These are phyloP conservation scores for Trinectes maculatus DNA, from an alignment of 2,113 vertebrate species.

Conservation along the genomic window DNA sequence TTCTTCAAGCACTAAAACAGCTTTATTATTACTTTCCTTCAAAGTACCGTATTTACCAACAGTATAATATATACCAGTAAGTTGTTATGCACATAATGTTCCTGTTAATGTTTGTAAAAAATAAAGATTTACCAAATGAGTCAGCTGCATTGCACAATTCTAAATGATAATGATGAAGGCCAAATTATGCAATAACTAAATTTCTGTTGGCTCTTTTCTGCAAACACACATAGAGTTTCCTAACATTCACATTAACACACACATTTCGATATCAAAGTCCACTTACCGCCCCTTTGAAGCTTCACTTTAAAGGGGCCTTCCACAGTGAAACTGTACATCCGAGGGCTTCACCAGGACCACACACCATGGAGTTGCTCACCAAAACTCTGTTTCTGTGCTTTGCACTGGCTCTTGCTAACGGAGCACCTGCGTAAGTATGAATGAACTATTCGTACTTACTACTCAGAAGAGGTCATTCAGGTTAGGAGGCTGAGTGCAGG, in stretches of 20 bases:
- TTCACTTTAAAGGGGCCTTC: constrained; percentile 21
- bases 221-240: constrained; percentile 38
- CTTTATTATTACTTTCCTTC: no score
- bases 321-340: constrained; percentile 8
- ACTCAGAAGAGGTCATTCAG: neutral
- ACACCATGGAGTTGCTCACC: constrained; percentile 68
- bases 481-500: neutral
- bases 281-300: neutral
- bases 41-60: no score
- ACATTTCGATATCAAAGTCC: constrained; percentile 57
- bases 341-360: constrained; percentile 29
- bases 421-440: constrained; percentile 72
- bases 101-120: no score
- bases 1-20: no score
- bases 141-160: neutral
- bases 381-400: constrained; percentile 56
- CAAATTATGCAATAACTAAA: constrained; percentile 60
- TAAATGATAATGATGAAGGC: neutral
- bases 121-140: neutral
- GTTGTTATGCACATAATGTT: no score
- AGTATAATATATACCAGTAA: no score
- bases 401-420: constrained; percentile 33
- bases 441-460: neutral
- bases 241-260: constrained; percentile 17
- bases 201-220: neutral